Conservation (phyloP, 2,797 vertebrate genomes). For the Gymnoscopelus braueri region DNA sequence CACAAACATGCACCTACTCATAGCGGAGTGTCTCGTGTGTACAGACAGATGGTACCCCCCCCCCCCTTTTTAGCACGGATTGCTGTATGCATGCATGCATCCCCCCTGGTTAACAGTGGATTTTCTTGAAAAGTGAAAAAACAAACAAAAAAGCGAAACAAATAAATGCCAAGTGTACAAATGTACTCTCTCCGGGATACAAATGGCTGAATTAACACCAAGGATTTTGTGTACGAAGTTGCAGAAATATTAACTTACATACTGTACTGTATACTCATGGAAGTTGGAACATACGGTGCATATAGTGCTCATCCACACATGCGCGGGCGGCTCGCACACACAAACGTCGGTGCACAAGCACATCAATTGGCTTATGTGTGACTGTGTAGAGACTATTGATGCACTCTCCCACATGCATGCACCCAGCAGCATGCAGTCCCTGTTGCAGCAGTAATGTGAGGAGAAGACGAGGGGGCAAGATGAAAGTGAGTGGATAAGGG, state of each 20-base stretch:
- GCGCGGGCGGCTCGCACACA: neutral
- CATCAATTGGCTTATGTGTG: constrained; percentile 5
- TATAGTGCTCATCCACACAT: neutral
- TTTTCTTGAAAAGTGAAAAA: too few relatives aligned
- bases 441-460: constrained; percentile 66
- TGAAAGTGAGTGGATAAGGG: constrained; percentile 61
- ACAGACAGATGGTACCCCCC: constrained; percentile 1
- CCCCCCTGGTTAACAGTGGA: too few relatives aligned
- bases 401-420: neutral
- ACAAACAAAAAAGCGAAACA: too few relatives aligned
- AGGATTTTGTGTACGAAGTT: too few relatives aligned
- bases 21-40: neutral
- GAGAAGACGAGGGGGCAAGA: constrained; percentile 56
- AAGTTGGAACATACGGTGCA: neutral
- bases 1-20: neutral
- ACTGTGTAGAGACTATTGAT: too few relatives aligned
- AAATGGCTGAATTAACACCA: too few relatives aligned
- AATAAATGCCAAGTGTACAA: too few relatives aligned
- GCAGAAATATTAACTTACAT: too few relatives aligned
- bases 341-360: neutral
- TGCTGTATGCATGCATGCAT: too few relatives aligned
- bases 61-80: too few relatives aligned
- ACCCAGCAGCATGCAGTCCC: constrained; percentile 51
- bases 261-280: neutral
- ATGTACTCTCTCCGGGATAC: too few relatives aligned